Percentiles rank a stretch among this genome's conserved stretches.
phyloP scores from a whole-genome alignment of 2,113 vertebrate species.

The Parotia lawesii region DNA sequence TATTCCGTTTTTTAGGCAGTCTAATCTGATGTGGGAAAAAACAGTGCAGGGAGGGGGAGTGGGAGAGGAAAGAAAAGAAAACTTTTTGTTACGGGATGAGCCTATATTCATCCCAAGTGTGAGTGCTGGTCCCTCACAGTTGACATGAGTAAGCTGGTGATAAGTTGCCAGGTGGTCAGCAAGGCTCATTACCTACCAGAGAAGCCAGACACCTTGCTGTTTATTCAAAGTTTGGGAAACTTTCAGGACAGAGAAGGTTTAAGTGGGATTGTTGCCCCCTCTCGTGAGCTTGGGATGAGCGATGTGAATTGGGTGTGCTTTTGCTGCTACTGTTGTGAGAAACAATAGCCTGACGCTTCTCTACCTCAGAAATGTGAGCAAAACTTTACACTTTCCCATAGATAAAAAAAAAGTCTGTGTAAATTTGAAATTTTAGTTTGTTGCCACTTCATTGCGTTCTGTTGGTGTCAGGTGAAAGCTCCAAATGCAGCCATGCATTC shows the following conservation, averaged over 20 bases:
- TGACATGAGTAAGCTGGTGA: not conserved
- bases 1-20: not conserved
- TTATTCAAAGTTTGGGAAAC: not conserved
- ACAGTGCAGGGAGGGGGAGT: accelerated
- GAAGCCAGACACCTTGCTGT: not conserved
- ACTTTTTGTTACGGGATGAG: not conserved
- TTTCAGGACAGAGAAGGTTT: not conserved
- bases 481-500: not conserved
- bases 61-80: not conserved
- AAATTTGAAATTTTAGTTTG: not conserved
- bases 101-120: not conserved
- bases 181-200: not conserved
- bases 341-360: not conserved
- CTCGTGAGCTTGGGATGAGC: accelerated
- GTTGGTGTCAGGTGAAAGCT: not conserved
- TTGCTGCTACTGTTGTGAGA: not conserved
- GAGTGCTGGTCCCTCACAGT: not conserved
- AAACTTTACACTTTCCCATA: not conserved
- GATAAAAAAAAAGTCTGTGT: not conserved
- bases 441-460: not conserved
- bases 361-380: not conserved
- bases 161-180: not conserved
- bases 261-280: not conserved
- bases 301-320: accelerated
- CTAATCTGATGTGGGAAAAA: not conserved